Base-by-base conservation (phyloP, 2,888 invertebrate species). In the Melanargia galathea region DNA sequence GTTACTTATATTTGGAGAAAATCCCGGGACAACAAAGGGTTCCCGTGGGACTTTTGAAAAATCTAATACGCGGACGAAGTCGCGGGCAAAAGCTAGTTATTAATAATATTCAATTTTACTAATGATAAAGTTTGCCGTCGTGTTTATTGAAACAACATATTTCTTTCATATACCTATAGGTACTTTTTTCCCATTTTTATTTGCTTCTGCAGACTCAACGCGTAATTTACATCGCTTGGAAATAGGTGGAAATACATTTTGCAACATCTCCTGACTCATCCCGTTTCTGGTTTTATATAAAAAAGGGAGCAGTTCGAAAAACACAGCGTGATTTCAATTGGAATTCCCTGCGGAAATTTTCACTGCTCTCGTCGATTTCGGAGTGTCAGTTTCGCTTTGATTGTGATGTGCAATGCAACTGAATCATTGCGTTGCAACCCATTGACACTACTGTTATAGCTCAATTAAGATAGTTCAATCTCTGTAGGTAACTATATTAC, bases 301-400 rank as follows among this genome's bases (percentile, higher is more conserved):
- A 64, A 66, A 62, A 59, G 58, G 38, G 51, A 51, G 55, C 61
- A 56, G 62, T 55, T 49, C 45, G 40, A 66, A 66, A 64, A 58
- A 60, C 62, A 56, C 58, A 52, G 49, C 55, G 60, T 64, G 60
- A 64, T 68, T 66, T 68, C 66, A 64, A 68, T 68, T 62, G 64
- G 30, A 62, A 60, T 57, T 62, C 64, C 64, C 60, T 60, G 54
- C 62, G 66, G 64, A 65, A 65, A 66, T 64, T 68, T 62, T 68
- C 30, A 64, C 49, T 64, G 51, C 62, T 56, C 64, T 57, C 62
- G 38, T 68, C 66, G 60, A 68, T 68, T n/a, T 66, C 66, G 60
- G 45, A 62, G 62, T 66, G 68, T 66, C 66, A 62, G 62, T 54
- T 38, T 64, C 60, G 68, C 68, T 66, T 66, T 68, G 62, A 68